Base-by-base conservation (phyloP, 92 coral and sea anemone species). In the Epizoanthus stellaris region DNA sequence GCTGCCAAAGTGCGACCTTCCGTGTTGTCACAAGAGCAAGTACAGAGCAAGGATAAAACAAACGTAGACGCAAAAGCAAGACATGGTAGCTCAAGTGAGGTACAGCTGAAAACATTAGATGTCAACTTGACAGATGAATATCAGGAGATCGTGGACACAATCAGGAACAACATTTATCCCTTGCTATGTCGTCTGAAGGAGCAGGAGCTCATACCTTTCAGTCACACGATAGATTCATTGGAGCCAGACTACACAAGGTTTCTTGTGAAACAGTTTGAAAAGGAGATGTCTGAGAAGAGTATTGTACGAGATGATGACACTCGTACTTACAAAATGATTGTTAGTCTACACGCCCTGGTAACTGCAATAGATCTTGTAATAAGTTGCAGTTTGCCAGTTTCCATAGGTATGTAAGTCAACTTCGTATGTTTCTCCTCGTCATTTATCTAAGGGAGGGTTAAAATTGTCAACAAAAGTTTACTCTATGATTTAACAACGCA, bases 171-270 rank as follows among this genome's bases (percentile, higher is more conserved):
- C 73, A 87, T 91, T 49, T 88, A 88, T 86, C 97, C 95, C 4
- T 82, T 91, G 62, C 82, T 95, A 52, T 72, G 82, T 17, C 90
- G 93, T 67, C 87, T 94, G 52, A 94, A 97, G 85, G 92, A 91
- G 70, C 69, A 72, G 62, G 91, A 89, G 0, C 77, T 89, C n/a
- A 82, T 97, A 82, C 86, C 92, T 34, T 82, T 77, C 23, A 62
- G 77, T 21, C 77, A 88, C 67, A 76, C 90, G 9, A 67, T 89
- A 30, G 62, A 62, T 8, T 82, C 83, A 75, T 73, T 97, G 62
- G 87, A 90, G 39, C 89, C 89, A 80, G 97, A 95, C 73, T 94
- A 87, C 82, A 94, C 98, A 62, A 88, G 95, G 76, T 94, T 97
- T 49, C 66, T 93, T 66, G 82, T 94, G 58, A 97, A 97, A 89